Evolutionary conservation across 2,113 vertebrate genomes (phyloP), one percentile per base, ranked within the genome.

Genomic region (Malurus alboscapulatus): DNA sequence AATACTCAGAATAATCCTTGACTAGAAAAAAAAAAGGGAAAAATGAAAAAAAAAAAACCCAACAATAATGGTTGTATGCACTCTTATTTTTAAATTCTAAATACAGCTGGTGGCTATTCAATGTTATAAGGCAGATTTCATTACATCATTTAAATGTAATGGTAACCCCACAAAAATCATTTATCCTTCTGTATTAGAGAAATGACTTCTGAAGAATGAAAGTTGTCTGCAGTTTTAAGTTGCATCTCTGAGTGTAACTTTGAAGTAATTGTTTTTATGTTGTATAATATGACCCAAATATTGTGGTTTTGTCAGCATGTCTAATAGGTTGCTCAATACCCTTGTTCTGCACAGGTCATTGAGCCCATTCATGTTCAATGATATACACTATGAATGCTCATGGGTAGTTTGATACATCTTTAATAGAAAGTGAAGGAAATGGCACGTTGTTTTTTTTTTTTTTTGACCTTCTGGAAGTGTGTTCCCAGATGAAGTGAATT

Each of bases 281-380:
- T 94, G 86, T 81, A 96, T 76, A 93, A 91, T 94, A 88, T 95
- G 96, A 92, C 93, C 94, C 94, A 96, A 96, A 96, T 96, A 94
- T 89, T 95, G 89, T 96, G 93, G 22, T 96, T 97, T 96, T 95
- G 96, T 96, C 94, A 96, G 94, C 87, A 94, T 95, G 90, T 96
- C 95, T 97, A 96, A 95, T 96, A 88, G 92, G 94, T 85, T 97
- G 81, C 88, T 94, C 76, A 86, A 74, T 94, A 92, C 76, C 81
- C 94, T 95, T 96, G 86, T 92, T 96, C 76, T 95, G 79, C 95
- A 67, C 94, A 95, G 94, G 92, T 94, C 96, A 97, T 76, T 84
- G 87, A 91, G 93, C 89, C 88, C 84, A 81, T 97, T 97, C 95
- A 48, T 93, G 80, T 93, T 81, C 92, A 87, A 71, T 76, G 65